Percentiles rank a stretch among this genome's conserved stretches.
phyloP scores from a whole-genome alignment of 2,113 vertebrate species.

The Alosa alosa region DNA sequence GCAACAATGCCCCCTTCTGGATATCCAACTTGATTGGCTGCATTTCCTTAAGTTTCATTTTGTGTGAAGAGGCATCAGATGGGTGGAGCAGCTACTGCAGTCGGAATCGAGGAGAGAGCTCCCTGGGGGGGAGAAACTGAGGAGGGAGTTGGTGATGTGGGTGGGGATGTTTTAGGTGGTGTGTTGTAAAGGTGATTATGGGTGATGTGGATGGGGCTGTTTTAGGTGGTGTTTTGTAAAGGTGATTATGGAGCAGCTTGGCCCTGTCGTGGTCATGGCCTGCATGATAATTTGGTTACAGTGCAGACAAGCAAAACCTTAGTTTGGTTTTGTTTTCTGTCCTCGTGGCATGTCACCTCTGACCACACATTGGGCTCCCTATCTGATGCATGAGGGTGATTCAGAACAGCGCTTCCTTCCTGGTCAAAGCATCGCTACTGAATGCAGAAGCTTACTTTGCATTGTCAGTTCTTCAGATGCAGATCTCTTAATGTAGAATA shows the following conservation, averaged over 20 bases:
- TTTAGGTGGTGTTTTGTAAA: too few relatives aligned
- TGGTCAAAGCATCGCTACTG: not conserved
- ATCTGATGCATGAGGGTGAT: not conserved
- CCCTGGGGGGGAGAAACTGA: too few relatives aligned
- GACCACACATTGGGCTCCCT: not conserved
- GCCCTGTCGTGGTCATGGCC: too few relatives aligned
- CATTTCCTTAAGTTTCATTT: not conserved
- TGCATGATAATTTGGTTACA: too few relatives aligned
- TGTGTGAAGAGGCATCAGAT: not conserved
- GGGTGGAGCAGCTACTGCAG: not conserved
- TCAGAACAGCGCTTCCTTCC: not conserved
- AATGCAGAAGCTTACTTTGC: not conserved
- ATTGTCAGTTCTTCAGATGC: not conserved
- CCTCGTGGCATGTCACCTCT: not conserved
- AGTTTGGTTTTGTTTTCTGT: not conserved
- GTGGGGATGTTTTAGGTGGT: too few relatives aligned
- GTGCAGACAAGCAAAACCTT: not conserved
- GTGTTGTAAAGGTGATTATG: too few relatives aligned
- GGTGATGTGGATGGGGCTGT: too few relatives aligned
- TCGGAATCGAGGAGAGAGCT: too few relatives aligned
- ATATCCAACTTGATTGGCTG: not conserved
- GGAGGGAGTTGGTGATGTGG: too few relatives aligned
- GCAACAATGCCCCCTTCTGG: not conserved
- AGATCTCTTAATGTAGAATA: not conserved
- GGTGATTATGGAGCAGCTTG: too few relatives aligned